These are phyloP conservation scores for Cotesia vestalis DNA, from an alignment of 1,140 invertebrate species.

Conservation along the genomic window DNA sequence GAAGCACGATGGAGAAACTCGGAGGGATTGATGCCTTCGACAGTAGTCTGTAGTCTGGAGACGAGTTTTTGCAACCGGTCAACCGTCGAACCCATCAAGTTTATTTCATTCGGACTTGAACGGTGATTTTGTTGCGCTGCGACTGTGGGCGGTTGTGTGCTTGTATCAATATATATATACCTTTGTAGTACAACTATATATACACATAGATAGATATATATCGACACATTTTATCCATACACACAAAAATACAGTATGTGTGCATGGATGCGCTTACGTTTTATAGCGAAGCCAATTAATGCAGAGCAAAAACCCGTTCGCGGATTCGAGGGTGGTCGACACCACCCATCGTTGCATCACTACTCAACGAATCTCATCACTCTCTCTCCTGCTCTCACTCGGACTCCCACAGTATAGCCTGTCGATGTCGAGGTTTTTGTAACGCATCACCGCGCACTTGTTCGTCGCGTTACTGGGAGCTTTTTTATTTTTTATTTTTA, in stretches of 20 bases:
- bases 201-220: background rate
- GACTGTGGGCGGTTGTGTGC: slow-evolving; percentile 40
- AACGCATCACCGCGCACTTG: background rate
- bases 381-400: slow-evolving; percentile 4
- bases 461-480: slow-evolving; percentile 13
- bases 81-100: slow-evolving; percentile 42
- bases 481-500: background rate
- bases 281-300: slow-evolving; percentile 58
- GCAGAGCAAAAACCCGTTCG: slow-evolving; percentile 48
- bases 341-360: slow-evolving; percentile 37
- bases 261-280: slow-evolving; percentile 45
- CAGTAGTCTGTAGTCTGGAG: slow-evolving; percentile 39
- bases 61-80: slow-evolving; percentile 56
- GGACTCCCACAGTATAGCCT: background rate
- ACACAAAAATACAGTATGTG: background rate
- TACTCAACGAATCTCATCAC: slow-evolving; percentile 6
- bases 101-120: slow-evolving; percentile 46
- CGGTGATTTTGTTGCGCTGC: slow-evolving; percentile 41
- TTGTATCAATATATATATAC: slow-evolving; percentile 17
- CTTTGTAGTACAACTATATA: background rate
- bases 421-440: background rate
- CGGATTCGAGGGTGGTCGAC: slow-evolving; percentile 57
- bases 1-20: slow-evolving; percentile 18
- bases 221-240: too few species aligned
- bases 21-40: slow-evolving; percentile 45